Conservation (phyloP, 2,888 invertebrate genomes). For the Tipula helvola region DNA sequence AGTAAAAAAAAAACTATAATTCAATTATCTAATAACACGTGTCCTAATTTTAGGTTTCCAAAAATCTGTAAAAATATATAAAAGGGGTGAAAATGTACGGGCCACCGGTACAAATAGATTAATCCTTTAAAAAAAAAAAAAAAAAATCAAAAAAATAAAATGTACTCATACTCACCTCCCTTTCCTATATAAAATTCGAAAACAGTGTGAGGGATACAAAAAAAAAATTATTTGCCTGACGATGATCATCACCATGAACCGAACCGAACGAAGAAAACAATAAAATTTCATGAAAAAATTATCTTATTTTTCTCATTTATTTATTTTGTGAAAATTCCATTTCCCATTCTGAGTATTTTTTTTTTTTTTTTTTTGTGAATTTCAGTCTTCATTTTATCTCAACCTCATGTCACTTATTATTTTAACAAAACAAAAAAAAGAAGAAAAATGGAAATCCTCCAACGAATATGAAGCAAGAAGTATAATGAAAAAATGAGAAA, state of each 20-base stretch:
- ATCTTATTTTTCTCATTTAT: not conserved
- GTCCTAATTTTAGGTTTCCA: not conserved
- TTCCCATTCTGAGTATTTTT: not conserved
- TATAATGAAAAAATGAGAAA: not conserved
- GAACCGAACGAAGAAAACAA: not conserved
- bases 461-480: not conserved
- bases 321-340: not conserved
- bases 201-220: not conserved
- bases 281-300: not conserved
- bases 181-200: not conserved
- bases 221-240: not conserved
- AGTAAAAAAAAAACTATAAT: not conserved
- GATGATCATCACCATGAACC: not conserved
- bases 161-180: not conserved
- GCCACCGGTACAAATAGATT: not conserved
- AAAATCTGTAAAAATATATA: not conserved
- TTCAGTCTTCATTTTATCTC: constrained; percentile 4
- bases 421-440: not conserved
- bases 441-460: not conserved
- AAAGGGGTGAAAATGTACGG: not conserved
- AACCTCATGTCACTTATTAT: not conserved
- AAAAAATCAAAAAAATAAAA: not conserved
- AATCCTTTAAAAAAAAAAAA: not conserved
- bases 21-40: not conserved
- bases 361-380: not conserved